phyloP scores from a whole-genome alignment of 2,888 invertebrate genomes.

The Mesorhabditis spiculigera region DNA sequence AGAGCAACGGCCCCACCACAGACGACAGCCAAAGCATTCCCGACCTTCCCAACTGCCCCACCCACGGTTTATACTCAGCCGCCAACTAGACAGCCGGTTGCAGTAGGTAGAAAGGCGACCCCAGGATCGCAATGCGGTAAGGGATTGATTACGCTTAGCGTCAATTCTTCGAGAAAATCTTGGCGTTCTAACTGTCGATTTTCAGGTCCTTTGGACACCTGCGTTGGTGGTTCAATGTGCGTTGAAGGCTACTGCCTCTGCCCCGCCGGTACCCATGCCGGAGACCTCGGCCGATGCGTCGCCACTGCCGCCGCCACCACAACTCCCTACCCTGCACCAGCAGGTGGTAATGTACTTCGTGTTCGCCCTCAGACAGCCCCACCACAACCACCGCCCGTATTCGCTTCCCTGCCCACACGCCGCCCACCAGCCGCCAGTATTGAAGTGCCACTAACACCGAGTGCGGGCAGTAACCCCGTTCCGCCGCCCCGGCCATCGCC shows the following conservation, averaged over 20 bases:
- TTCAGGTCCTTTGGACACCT: slow-evolving; percentile 53
- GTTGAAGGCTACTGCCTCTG: slow-evolving; percentile 53
- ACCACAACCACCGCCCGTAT: slow-evolving; percentile 8
- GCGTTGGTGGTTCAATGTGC: slow-evolving; percentile 54
- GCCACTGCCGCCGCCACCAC: slow-evolving; percentile 18
- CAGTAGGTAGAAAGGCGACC: slow-evolving; percentile 34
- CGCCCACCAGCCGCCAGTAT: slow-evolving; percentile 19
- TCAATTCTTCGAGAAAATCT: not conserved
- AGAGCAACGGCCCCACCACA: slow-evolving; percentile 15
- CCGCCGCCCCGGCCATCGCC: slow-evolving; percentile 10
- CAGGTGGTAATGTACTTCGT: slow-evolving; percentile 18
- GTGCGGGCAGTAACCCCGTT: not conserved
- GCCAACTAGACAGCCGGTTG: slow-evolving; percentile 9
- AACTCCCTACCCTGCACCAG: slow-evolving; percentile 11
- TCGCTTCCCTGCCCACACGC: slow-evolving; percentile 5
- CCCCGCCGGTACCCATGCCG: slow-evolving; percentile 49
- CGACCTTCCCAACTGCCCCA: slow-evolving; percentile 16
- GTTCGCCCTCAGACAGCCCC: slow-evolving; percentile 17
- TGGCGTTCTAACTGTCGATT: not conserved
- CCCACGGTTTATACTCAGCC: slow-evolving; percentile 6
- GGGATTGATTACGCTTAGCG: not conserved
- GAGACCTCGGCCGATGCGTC: slow-evolving; percentile 37
- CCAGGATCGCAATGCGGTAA: slow-evolving; percentile 47
- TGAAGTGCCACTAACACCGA: slow-evolving; percentile 33
- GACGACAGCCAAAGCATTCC: slow-evolving; percentile 8